Base-by-base conservation (phyloP, 2,113 vertebrate species). In the Microcebus griseorufus region DNA sequence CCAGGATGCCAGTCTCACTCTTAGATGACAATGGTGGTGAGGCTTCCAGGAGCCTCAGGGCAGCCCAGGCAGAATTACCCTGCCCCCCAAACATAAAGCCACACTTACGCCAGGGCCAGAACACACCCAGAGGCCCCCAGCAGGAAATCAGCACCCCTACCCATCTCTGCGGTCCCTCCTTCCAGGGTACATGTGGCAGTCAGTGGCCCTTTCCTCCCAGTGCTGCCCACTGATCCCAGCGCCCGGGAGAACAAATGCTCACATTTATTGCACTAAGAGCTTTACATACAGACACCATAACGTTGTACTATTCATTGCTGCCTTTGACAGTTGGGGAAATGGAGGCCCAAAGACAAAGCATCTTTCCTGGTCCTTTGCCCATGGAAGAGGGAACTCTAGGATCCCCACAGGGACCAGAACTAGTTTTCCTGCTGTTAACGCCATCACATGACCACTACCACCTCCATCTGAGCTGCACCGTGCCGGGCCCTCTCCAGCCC, bases 121-220 rank as follows among this genome's bases (percentile, higher is more conserved):
- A 58, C 55, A 45, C 53, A 53, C 16, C 45, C 29, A 3, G 22
- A 11, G 34, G 22, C 25, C 70, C 16, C 17, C 20, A 20, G 58
- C 34, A 29, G 29, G 67, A 53, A 39, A 22, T 27, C 53, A 12
- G 80, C 58, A n/a, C 25, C 20, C n/a, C 27, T 14, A 11, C n/a
- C 34, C 88, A 42, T 9, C 16, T 17, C 80, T 9, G 14, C 82
- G 6, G 83, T 32, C 75, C 32, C 73, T 23, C 69, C 42, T 69
- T n/a, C 55, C n/a, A 42, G 70, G 64, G 34, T 1, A 42, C 1
- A 64, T 6, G 0, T 5, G 42, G 62, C 39, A 9, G 25, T 0
- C 39, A 9, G 25, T 0, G 34, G 65, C 34, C 42, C 51, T 29
- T 29, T 64, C 20, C 17, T 29, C 32, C 64, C 14, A 25, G 8